Conservation (phyloP, 92 coral and sea anemone genomes). For the Paramuricea clavata region DNA sequence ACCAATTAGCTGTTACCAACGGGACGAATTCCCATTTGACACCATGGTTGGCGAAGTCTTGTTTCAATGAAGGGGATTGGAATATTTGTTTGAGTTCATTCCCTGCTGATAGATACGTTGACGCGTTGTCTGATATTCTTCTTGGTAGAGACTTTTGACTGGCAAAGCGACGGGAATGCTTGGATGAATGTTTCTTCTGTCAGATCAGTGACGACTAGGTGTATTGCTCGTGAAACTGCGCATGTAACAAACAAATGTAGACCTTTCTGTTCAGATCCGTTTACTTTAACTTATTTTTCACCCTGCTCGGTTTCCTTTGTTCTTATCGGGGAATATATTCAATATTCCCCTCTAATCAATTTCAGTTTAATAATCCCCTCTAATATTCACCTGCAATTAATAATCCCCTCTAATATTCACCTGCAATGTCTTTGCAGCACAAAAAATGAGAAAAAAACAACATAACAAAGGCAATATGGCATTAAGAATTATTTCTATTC, state of each 20-base stretch:
- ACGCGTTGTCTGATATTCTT: constrained; percentile 41
- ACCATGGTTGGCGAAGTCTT: constrained; percentile 32
- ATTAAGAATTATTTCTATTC: no score
- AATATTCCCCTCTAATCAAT: no score
- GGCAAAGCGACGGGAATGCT: constrained; percentile 64
- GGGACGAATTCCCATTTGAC: constrained; percentile 51
- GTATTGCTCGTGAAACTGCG: constrained; percentile 63
- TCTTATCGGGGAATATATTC: no score
- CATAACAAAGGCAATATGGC: no score
- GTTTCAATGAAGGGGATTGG: constrained; percentile 49
- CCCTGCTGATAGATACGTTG: constrained; percentile 22
- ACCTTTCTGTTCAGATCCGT: constrained; percentile 24
- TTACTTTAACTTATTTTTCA: background rate
- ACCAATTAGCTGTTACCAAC: constrained; percentile 45
- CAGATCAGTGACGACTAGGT: constrained; percentile 63
- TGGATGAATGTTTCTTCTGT: constrained; percentile 60
- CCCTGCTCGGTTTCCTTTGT: no score
- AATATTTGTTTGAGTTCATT: constrained; percentile 28
- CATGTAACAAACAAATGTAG: constrained; percentile 74
- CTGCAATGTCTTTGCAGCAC: no score
- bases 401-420: no score
- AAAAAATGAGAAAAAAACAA: no score
- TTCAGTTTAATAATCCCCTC: no score
- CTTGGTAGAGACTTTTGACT: constrained; percentile 54
- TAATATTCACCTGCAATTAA: no score